Percentiles rank a stretch among this genome's conserved stretches.
These are phyloP conservation scores for Anagyrus pseudococci DNA, from an alignment of 2,888 invertebrate genomes.

Conservation along the genomic window DNA sequence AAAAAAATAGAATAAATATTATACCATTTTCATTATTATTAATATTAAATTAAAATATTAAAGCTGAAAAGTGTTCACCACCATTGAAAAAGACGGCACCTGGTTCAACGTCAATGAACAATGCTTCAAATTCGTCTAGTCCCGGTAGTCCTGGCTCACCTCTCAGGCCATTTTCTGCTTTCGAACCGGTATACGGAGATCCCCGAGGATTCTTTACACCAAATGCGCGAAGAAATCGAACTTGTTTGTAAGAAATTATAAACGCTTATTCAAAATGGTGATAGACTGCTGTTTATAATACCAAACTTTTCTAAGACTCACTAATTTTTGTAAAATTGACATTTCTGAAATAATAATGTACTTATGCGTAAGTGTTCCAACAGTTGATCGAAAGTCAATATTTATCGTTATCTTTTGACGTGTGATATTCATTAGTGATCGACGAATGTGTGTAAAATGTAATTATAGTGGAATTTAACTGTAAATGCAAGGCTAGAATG, in stretches of 20 bases:
- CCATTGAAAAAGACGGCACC: slow-evolving; percentile 50
- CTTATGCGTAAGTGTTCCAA: slow-evolving; percentile 20
- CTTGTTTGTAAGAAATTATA: slow-evolving; percentile 21
- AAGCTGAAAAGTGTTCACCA: slow-evolving; percentile 56
- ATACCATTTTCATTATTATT: not conserved
- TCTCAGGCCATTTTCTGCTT: slow-evolving; percentile 53
- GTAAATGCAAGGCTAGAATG: slow-evolving; percentile 15
- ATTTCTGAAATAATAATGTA: slow-evolving; percentile 22
- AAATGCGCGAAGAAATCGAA: slow-evolving; percentile 48
- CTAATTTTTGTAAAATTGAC: slow-evolving; percentile 21
- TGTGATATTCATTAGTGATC: slow-evolving; percentile 30
- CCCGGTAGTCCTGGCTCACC: slow-evolving; percentile 51
- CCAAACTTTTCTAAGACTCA: slow-evolving; percentile 7
- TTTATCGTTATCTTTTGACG: slow-evolving; percentile 23
- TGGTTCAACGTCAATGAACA: slow-evolving; percentile 45
- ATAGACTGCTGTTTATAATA: not conserved
- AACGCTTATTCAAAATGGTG: no score
- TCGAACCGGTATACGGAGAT: slow-evolving; percentile 55
- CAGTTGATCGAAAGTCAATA: slow-evolving; percentile 19
- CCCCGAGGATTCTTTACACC: slow-evolving; percentile 50
- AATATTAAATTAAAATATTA: not conserved
- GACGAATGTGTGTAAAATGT: slow-evolving; percentile 37
- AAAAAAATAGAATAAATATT: not conserved
- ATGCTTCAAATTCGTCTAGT: slow-evolving; percentile 45
- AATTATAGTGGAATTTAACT: slow-evolving; percentile 25